phyloP scores from a whole-genome alignment of 2,797 vertebrate genomes.

The Propithecus perrieri region DNA sequence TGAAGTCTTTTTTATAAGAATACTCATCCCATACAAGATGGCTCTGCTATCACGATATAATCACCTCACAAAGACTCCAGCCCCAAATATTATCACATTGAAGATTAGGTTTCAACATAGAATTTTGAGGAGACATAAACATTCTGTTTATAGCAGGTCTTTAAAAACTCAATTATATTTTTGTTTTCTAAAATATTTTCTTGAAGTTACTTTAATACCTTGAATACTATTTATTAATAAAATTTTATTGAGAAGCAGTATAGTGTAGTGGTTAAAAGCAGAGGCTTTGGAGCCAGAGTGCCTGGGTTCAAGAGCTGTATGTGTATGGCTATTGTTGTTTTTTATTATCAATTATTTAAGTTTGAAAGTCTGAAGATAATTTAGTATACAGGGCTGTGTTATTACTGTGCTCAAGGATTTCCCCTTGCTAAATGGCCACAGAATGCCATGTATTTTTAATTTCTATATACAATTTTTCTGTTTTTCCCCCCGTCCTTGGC shows the following conservation, averaged over 20 bases:
- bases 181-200: slow-evolving; percentile 41
- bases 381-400: background rate
- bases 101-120: background rate
- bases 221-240: background rate
- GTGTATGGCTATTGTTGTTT: background rate
- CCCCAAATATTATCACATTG: background rate
- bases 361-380: slow-evolving; percentile 8
- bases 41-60: background rate
- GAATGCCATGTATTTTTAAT: background rate
- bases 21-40: background rate
- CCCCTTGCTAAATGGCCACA: background rate
- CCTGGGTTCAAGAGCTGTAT: background rate
- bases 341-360: background rate
- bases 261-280: background rate
- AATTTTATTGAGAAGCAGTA: background rate
- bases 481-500: background rate
- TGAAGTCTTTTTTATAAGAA: background rate
- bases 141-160: background rate
- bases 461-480: background rate
- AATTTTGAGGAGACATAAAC: background rate
- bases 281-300: background rate
- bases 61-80: background rate
- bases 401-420: slow-evolving; percentile 17
- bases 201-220: background rate
- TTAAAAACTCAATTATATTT: background rate